Conservation (phyloP, 30 jellyfish, hydroid and myxozoan species). For the Pelagia noctiluca region DNA sequence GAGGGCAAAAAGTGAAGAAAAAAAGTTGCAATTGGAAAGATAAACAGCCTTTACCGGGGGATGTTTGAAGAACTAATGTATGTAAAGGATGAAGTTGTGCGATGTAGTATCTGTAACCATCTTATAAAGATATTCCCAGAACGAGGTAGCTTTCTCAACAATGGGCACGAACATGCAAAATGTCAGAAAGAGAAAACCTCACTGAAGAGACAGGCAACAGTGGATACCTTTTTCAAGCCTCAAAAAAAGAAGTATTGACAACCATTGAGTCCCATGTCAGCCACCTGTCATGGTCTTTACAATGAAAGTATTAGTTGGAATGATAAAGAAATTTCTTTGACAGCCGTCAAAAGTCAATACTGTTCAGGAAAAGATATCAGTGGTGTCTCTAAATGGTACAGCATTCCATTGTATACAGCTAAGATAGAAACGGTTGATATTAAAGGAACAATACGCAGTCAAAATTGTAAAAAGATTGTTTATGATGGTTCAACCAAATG, state of each 20-base stretch:
- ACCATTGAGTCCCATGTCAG: not conserved
- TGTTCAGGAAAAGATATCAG: not conserved
- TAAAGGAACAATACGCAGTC: constrained; percentile 1
- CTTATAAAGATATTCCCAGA: not conserved
- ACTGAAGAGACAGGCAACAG: not conserved
- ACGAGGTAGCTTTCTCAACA: not conserved
- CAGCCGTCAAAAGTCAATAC: not conserved
- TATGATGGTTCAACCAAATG: not conserved
- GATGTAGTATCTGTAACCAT: not conserved
- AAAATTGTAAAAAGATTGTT: not conserved
- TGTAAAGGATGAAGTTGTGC: not conserved
- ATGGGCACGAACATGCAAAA: not conserved
- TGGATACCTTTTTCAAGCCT: not conserved
- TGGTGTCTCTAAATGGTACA: not conserved
- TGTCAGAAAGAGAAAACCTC: not conserved
- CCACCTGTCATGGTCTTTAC: not conserved
- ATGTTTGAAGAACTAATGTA: not conserved
- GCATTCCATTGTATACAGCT: not conserved
- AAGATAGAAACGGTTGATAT: not conserved
- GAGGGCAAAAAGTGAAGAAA: no score
- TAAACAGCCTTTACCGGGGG: no score
- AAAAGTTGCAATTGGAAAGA: no score
- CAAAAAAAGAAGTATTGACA: not conserved
- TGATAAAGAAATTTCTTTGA: not conserved
- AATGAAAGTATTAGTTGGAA: not conserved